Evolutionary conservation across 2,797 vertebrate species (phyloP).

Genomic region (Chelidonichthys spinosus): DNA sequence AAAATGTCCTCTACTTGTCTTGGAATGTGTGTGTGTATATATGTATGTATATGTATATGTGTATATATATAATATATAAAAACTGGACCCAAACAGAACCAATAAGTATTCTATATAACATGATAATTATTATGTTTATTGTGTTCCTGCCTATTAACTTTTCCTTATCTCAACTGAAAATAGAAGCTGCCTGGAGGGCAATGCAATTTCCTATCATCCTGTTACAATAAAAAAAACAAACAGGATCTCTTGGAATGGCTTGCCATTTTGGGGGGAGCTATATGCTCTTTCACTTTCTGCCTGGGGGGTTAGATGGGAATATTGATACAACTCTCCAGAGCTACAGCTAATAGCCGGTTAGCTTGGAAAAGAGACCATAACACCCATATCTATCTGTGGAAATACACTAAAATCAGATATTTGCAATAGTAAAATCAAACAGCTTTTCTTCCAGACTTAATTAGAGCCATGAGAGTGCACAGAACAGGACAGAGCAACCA

Average conservation of each 20-base stretch:
- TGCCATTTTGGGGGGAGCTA: background rate
- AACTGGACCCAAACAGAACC: slow-evolving; percentile 8
- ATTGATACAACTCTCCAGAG: background rate
- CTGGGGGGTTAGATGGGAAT: background rate
- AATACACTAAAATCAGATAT: background rate
- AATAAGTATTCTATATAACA: slow-evolving; percentile 2
- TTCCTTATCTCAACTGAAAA: background rate
- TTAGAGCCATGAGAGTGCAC: background rate
- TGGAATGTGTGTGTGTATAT: slow-evolving; percentile 2
- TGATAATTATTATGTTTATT: slow-evolving; percentile 8
- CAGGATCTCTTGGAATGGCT: background rate
- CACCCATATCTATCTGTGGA: background rate
- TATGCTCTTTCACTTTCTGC: background rate
- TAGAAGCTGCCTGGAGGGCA: background rate
- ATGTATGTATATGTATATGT: no score
- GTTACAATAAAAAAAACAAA: background rate
- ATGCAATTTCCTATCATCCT: background rate
- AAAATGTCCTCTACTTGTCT: slow-evolving; percentile 21
- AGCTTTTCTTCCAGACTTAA: background rate
- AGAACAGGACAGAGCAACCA: background rate
- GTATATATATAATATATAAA: background rate
- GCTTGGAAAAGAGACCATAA: background rate
- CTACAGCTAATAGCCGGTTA: background rate
- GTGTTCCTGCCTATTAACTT: background rate
- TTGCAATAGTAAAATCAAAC: no score